Percentiles rank a stretch among this genome's conserved stretches.
Conservation (phyloP, 2,113 vertebrate genomes). For the Craseonycteris thonglongyai region DNA sequence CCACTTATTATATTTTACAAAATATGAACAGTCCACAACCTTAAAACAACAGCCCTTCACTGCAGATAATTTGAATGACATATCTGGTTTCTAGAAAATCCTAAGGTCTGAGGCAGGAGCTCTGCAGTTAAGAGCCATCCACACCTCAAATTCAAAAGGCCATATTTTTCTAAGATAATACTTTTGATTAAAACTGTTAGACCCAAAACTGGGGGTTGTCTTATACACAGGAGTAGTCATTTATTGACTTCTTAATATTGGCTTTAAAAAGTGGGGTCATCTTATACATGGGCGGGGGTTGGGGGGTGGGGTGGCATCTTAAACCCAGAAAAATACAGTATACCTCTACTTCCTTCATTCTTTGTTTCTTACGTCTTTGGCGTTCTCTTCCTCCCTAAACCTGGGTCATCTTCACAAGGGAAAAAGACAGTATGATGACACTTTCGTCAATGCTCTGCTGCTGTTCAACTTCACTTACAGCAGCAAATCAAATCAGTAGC, state of each 20-base stretch:
- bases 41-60: not conserved
- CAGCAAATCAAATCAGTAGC: not conserved
- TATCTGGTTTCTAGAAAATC: not conserved
- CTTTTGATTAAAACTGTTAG: too few relatives aligned
- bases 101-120: not conserved
- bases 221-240: too few relatives aligned
- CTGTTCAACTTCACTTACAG: not conserved
- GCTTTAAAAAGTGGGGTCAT: too few relatives aligned
- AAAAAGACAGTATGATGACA: not conserved
- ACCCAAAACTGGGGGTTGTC: too few relatives aligned
- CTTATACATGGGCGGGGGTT: too few relatives aligned
- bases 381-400: not conserved
- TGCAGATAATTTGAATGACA: not conserved
- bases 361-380: not conserved
- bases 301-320: too few relatives aligned
- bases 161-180: too few relatives aligned
- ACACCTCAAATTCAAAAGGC: not conserved
- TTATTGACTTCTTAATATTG: too few relatives aligned
- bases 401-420: not conserved
- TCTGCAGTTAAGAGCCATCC: not conserved
- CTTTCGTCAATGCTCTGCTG: not conserved
- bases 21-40: not conserved
- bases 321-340: too few relatives aligned
- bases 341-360: not conserved
- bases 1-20: not conserved